Evolutionary conservation across 2,888 invertebrate species (phyloP).

Genomic region (Glaucopsyche alexis): DNA sequence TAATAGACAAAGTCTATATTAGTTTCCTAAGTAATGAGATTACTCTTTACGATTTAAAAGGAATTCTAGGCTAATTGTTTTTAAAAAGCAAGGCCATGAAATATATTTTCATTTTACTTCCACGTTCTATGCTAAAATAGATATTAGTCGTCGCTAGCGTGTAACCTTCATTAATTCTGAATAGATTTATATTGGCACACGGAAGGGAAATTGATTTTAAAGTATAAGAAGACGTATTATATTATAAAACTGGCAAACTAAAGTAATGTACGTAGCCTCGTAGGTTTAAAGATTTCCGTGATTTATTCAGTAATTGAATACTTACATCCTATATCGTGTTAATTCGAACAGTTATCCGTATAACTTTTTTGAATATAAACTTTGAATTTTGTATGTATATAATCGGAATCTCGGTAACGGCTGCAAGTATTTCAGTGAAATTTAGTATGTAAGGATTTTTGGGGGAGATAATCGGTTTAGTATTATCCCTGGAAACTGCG

Average conservation of each 20-base stretch:
- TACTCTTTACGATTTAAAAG: conserved; percentile 8
- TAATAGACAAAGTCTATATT: background rate
- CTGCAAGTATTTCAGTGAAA: too few species aligned
- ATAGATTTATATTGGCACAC: conserved; percentile 6
- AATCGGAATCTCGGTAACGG: too few species aligned
- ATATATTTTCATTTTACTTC: conserved; percentile 4
- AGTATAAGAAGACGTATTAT: background rate
- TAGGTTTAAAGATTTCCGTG: background rate
- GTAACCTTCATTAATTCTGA: conserved; percentile 20
- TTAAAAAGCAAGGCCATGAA: conserved; percentile 4
- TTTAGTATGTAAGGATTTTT: too few species aligned
- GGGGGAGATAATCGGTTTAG: too few species aligned
- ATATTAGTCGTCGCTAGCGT: background rate
- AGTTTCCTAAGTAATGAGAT: background rate
- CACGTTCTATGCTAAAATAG: conserved; percentile 15
- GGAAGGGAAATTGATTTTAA: conserved; percentile 22
- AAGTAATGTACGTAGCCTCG: background rate
- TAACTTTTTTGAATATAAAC: too few species aligned
- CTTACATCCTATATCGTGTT: too few species aligned
- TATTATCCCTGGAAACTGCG: too few species aligned
- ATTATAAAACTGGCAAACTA: background rate
- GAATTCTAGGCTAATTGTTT: conserved; percentile 23
- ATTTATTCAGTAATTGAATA: background rate
- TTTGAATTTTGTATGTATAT: too few species aligned
- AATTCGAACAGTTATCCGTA: too few species aligned